Base-by-base conservation (phyloP, 2,888 invertebrate genomes). In the Eudasyphora cyanicolor region DNA sequence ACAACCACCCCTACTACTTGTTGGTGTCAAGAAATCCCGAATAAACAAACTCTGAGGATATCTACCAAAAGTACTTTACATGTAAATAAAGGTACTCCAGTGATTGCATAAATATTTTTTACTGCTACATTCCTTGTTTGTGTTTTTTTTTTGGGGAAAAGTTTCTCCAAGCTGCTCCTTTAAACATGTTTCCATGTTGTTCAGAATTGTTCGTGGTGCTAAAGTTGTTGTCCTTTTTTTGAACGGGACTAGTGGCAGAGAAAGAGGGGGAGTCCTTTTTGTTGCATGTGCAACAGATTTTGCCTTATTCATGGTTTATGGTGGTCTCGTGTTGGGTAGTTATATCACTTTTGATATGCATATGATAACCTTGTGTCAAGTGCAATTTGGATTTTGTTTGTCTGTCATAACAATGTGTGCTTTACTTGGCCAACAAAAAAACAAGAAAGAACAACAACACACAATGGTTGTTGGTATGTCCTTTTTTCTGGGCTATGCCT, bases 281-380 rank as follows among this genome's bases (percentile, higher is more conserved):
- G 5, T 64, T 32, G 32, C n/a, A 60, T n/a, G n/a, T n/a, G n/a
- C n/a, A n/a, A n/a, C n/a, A n/a, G n/a, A n/a, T n/a, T n/a, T n/a
- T n/a, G n/a, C n/a, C n/a, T n/a, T n/a, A n/a, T 14, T 4, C 24
- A 57, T 7, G 4, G 57, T 57, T 10, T 45, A 3, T 45, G 45
- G 45, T 57, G 42, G n/a, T 42, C 7, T 14, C 21, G 14, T 27
- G 24, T 49, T 45, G 1, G 6, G 70, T 29, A 17, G 51, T n/a
- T 45, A 17, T 21, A 32, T 14, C 17, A 67, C 42, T 64, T 35
- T 54, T 35, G 71, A 71, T 79, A 76, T 76, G 19, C 78, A 82
- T 76, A 19, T 60, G 70, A 73, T 69, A 79, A 79, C 79, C 76
- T 76, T 79, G 73, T 32, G 75, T 67, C 71, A 62, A 76, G 71